These are phyloP conservation scores for Brachirus orientalis DNA, from an alignment of 2,113 vertebrate species.

Conservation along the genomic window DNA sequence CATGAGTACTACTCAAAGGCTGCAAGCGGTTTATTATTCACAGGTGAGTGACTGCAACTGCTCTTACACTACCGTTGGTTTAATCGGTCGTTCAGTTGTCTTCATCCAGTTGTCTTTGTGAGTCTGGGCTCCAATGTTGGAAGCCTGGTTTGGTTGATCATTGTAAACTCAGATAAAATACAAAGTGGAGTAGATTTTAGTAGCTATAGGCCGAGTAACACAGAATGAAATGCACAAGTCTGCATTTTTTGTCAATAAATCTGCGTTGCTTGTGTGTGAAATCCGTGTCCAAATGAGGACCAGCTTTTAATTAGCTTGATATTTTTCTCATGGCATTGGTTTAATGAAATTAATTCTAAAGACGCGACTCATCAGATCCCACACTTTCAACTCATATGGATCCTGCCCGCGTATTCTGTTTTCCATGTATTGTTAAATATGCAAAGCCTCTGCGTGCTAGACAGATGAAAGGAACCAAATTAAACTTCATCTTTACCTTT, in stretches of 20 bases:
- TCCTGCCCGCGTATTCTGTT: conserved; percentile 54
- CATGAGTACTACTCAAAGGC: too few relatives aligned
- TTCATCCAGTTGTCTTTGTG: too few relatives aligned
- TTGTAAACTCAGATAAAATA: too few relatives aligned
- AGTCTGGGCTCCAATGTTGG: too few relatives aligned
- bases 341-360: conserved; percentile 41
- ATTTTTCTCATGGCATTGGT: conserved; percentile 27
- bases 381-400: conserved; percentile 35
- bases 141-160: too few relatives aligned
- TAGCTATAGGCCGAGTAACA: too few relatives aligned
- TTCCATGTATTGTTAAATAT: conserved; percentile 53
- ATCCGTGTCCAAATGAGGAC: neutral
- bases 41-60: too few relatives aligned
- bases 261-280: neutral
- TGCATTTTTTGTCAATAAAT: conserved; percentile 1
- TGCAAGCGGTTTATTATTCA: too few relatives aligned
- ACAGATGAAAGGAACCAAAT: conserved; percentile 66
- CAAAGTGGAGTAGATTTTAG: too few relatives aligned
- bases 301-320: conserved; percentile 35
- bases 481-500: conserved; percentile 57
- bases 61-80: too few relatives aligned
- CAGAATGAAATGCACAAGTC: neutral
- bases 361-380: conserved; percentile 51
- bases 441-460: conserved; percentile 57
- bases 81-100: too few relatives aligned